phyloP scores from a whole-genome alignment of 2,113 vertebrate genomes.

The Cheirogaleus medius region DNA sequence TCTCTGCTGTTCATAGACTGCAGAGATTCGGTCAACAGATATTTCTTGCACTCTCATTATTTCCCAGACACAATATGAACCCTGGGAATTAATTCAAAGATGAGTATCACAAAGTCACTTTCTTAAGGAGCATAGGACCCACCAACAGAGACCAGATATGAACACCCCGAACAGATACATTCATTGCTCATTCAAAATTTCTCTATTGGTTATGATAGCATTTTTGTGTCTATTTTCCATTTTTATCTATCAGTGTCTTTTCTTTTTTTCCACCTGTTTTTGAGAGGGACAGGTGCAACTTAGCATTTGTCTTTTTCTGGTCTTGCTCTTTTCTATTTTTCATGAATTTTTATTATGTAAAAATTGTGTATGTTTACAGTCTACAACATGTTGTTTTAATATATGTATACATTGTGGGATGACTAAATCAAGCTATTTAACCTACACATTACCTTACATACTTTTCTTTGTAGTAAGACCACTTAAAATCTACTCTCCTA shows the following conservation, averaged over 20 bases:
- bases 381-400: not conserved
- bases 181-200: too few species aligned
- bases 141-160: too few species aligned
- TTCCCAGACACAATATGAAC: not conserved
- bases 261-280: not conserved
- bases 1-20: not conserved
- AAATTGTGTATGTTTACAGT: not conserved
- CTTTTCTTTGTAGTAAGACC: not conserved
- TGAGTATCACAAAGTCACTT: not conserved
- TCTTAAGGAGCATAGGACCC: not conserved
- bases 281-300: not conserved
- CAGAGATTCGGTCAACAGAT: not conserved
- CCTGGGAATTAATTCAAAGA: not conserved
- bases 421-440: not conserved
- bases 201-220: accelerated
- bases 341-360: not conserved
- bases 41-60: accelerated
- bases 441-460: not conserved
- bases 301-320: not conserved
- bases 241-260: not conserved
- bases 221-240: not conserved
- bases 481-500: not conserved
- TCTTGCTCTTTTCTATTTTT: not conserved
- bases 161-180: accelerated
- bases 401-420: not conserved